These are phyloP conservation scores for Sebastes trivittatus DNA, from an alignment of 2,797 vertebrate species.

Conservation along the genomic window DNA sequence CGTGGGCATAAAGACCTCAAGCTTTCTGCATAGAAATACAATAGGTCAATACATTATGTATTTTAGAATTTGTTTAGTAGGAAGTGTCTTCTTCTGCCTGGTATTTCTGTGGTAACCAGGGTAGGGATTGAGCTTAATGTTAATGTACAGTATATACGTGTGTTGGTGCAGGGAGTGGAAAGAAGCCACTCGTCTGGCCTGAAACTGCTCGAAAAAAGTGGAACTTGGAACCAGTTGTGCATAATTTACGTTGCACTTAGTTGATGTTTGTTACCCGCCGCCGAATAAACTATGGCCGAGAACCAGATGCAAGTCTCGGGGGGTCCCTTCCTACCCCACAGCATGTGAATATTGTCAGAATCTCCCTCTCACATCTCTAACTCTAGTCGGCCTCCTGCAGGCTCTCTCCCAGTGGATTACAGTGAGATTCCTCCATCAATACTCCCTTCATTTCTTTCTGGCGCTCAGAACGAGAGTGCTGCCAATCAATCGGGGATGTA, in stretches of 20 bases:
- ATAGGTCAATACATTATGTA: background rate
- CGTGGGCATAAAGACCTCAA: background rate
- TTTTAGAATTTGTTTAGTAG: background rate
- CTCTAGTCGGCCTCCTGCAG: constrained; percentile 11
- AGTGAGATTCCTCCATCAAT: constrained; percentile 47
- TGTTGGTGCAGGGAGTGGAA: background rate
- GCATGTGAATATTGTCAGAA: constrained; percentile 15
- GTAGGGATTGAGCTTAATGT: background rate
- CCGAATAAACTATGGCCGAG: constrained; percentile 9
- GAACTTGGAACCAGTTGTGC: constrained; percentile 15
- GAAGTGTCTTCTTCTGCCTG: background rate
- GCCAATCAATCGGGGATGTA: constrained; percentile 54
- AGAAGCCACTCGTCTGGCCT: constrained; percentile 28
- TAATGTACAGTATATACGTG: background rate
- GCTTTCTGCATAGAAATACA: background rate
- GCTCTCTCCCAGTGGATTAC: constrained; percentile 46
- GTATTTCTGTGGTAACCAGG: background rate
- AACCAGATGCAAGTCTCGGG: constrained; percentile 4
- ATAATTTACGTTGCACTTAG: constrained; percentile 22
- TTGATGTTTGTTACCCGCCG: constrained; percentile 6
- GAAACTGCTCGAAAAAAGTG: constrained; percentile 7
- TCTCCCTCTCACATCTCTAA: constrained; percentile 20
- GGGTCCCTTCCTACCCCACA: background rate
- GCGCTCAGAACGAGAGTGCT: constrained; percentile 39
- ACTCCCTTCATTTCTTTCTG: constrained; percentile 39